phyloP scores from a whole-genome alignment of 2,113 vertebrate genomes.

The Odobenus rosmarus region DNA sequence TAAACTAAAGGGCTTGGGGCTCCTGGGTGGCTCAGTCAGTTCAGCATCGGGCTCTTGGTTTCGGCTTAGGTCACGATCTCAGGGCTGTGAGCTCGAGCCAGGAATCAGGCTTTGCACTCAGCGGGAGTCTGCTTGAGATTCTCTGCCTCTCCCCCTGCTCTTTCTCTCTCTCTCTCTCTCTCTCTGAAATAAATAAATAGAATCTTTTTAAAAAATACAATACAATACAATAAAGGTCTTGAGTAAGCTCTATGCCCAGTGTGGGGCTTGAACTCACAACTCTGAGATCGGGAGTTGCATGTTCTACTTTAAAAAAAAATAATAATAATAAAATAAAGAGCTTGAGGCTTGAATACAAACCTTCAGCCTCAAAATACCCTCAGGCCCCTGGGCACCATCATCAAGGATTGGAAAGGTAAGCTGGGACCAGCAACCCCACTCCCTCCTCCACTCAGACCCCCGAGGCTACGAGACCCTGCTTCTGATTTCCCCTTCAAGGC shows the following conservation, averaged over 20 bases:
- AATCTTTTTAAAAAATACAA: background rate
- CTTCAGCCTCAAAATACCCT: background rate
- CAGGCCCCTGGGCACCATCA: too few species aligned
- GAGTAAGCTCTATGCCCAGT: background rate
- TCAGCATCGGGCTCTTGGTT: background rate
- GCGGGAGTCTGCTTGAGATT: background rate
- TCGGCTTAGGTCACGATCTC: background rate
- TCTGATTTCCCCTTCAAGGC: background rate
- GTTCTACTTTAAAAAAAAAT: background rate
- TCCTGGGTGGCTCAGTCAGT: background rate
- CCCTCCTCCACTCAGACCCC: background rate
- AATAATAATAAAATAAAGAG: background rate
- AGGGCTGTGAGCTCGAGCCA: background rate
- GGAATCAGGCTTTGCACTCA: background rate
- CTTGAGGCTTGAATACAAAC: background rate
- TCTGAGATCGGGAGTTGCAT: background rate
- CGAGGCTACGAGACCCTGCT: background rate
- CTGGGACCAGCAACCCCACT: rapidly evolving
- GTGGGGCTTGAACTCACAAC: background rate
- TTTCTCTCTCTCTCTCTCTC: background rate
- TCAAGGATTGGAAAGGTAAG: background rate
- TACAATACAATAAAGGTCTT: background rate
- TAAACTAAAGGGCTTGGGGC: background rate
- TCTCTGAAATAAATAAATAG: background rate
- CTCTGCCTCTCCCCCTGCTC: background rate